Conservation (phyloP, 2,113 vertebrate species). For the Daboia siamensis region DNA sequence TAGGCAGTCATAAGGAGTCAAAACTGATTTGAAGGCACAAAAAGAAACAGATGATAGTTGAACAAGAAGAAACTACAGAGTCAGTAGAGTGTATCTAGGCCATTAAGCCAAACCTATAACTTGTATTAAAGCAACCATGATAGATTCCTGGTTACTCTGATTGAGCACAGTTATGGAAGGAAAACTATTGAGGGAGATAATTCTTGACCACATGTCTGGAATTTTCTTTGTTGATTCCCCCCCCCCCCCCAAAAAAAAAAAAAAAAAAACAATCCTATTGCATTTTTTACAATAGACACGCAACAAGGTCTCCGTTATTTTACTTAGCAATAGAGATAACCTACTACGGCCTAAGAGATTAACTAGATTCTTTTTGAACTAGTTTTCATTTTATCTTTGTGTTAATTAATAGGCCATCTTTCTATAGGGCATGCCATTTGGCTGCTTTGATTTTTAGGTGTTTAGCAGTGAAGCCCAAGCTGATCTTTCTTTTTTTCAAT, state of each 20-base stretch:
- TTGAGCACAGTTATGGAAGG: not conserved
- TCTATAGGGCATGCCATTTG: not conserved
- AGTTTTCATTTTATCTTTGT: not conserved
- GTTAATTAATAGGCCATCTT: not conserved
- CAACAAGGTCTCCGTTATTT: not conserved
- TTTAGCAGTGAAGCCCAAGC: not conserved
- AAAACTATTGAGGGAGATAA: not conserved
- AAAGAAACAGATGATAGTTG: not conserved
- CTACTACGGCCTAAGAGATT: not conserved
- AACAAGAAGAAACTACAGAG: not conserved
- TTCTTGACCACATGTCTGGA: not conserved
- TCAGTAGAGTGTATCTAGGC: not conserved
- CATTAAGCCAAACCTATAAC: not conserved
- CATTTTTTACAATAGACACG: not conserved
- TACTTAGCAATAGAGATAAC: not conserved
- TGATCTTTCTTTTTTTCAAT: not conserved
- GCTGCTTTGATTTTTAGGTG: not conserved
- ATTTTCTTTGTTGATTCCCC: not conserved
- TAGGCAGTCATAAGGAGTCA: not conserved
- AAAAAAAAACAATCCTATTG: not conserved
- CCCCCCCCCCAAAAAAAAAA: too few species aligned
- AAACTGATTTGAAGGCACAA: not conserved
- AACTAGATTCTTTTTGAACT: not conserved
- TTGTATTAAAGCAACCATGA: not conserved
- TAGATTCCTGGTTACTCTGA: not conserved